Base-by-base conservation (phyloP, 1,140 invertebrate genomes). In the Temnothorax nylanderi region DNA sequence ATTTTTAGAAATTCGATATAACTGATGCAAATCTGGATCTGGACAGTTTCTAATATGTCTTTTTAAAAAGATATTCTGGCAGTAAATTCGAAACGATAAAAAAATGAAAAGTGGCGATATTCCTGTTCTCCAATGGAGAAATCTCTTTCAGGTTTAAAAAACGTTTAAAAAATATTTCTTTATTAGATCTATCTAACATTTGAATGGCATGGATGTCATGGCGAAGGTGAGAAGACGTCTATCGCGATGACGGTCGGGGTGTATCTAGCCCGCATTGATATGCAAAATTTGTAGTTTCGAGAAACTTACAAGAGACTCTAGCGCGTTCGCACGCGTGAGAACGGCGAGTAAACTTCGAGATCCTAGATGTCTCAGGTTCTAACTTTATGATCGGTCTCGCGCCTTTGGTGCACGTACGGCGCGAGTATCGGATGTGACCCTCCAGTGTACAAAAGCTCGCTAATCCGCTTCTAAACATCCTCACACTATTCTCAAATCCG, bases 221-320 rank as follows among this genome's bases (percentile, higher is more conserved):
- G 5, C 16, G n/a, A 32, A 4, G 56, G 3, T 58, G 78, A 69
- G 41, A 80, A 87, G 84, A 84, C 80, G 87, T 91, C 91, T 91
- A 89, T 91, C 84, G 88, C 87, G 80, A 80, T 82, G 88, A 86
- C 75, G 58, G 60, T 44, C 60, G 54, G 90, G 78, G 67, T 89
- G 81, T 91, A 88, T 64, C 85, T 80, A 88, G 41, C 49, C 86
- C 80, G 87, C 88, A 92, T 92, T 92, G 91, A 91, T 92, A 91
- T 92, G 91, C 91, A 92, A 92, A 92, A 92, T 92, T 92, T 92
- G 89, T 92, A 91, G 91, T 92, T 92, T 88, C 86, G 87, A 84
- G 91, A 60, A 90, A 91, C 91, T 91, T 88, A 89, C 84, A 80
- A 76, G 89, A 60, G 80, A 91, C 67, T 67, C 5, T 60, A 11